Evolutionary conservation across 2,797 vertebrate genomes (phyloP).

Genomic region (Spinibarbus caldwelli): DNA sequence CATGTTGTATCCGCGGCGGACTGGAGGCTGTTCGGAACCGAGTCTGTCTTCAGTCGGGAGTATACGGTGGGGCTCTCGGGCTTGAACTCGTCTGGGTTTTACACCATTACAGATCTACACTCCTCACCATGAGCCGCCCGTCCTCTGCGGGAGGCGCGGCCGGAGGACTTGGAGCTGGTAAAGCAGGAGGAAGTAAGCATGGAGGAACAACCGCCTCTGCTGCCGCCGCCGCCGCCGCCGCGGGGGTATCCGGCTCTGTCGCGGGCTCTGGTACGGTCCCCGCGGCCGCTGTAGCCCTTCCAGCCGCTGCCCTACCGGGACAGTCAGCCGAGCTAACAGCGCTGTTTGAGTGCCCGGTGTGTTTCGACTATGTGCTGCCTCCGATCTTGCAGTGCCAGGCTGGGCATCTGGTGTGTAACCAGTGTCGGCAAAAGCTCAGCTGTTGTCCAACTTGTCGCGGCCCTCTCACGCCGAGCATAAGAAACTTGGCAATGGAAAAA

Average conservation of each 20-base stretch:
- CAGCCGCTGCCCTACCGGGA: slow-evolving; percentile 59
- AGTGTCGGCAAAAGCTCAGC: slow-evolving; percentile 80
- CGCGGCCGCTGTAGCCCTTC: slow-evolving; percentile 65
- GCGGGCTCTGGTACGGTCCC: slow-evolving; percentile 63
- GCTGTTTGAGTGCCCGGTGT: slow-evolving; percentile 81
- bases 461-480: slow-evolving; percentile 79
- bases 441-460: slow-evolving; percentile 81
- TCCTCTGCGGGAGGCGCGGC: slow-evolving; percentile 75
- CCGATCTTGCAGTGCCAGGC: slow-evolving; percentile 82
- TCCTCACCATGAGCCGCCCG: slow-evolving; percentile 77
- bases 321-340: slow-evolving; percentile 77
- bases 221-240: slow-evolving; percentile 57
- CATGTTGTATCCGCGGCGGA: slow-evolving; percentile 74
- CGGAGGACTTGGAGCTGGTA: slow-evolving; percentile 75
- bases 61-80: slow-evolving; percentile 48
- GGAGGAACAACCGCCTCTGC: slow-evolving; percentile 59
- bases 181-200: slow-evolving; percentile 75
- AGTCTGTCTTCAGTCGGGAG: slow-evolving; percentile 60
- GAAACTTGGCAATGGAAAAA: slow-evolving; percentile 83
- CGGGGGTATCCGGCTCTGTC: slow-evolving; percentile 67
- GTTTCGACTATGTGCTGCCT: slow-evolving; percentile 82
- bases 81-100: slow-evolving; percentile 49
- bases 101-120: slow-evolving; percentile 45
- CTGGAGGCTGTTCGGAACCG: slow-evolving; percentile 60
- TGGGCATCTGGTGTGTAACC: slow-evolving; percentile 80